Evolutionary conservation across 1,140 invertebrate genomes (phyloP).

Genomic region (Bombus affinis): DNA sequence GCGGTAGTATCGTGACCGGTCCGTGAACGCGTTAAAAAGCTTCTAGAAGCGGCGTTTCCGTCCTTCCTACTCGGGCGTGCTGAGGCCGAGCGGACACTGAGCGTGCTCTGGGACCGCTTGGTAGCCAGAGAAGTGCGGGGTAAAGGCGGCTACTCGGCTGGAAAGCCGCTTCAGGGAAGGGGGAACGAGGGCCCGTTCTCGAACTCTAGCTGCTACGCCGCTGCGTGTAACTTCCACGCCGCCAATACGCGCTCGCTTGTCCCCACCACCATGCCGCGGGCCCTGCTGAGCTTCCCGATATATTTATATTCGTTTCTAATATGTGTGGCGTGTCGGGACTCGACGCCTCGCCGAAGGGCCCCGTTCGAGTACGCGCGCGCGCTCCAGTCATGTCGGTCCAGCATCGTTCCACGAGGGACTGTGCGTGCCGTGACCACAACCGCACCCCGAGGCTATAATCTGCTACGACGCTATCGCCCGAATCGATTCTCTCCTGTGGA

Average conservation of each 20-base stretch:
- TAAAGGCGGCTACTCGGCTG: not conserved
- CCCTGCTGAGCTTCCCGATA: constrained; percentile 65
- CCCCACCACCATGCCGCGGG: constrained; percentile 32
- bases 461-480: constrained; percentile 1
- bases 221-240: constrained; percentile 62
- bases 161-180: constrained; percentile 43
- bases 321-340: constrained; percentile 68
- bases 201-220: constrained; percentile 39
- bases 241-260: constrained; percentile 59
- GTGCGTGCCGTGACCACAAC: constrained; percentile 39
- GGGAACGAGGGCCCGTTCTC: constrained; percentile 42
- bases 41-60: constrained; percentile 43
- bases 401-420: constrained; percentile 23
- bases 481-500: not conserved
- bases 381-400: constrained; percentile 23
- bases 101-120: constrained; percentile 56
- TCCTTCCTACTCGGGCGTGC: constrained; percentile 61
- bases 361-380: constrained; percentile 37
- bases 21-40: constrained; percentile 35
- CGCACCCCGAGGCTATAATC: constrained; percentile 33
- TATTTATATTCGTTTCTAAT: constrained; percentile 79
- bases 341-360: constrained; percentile 58
- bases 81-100: constrained; percentile 72
- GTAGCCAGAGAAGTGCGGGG: constrained; percentile 54
- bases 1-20: not conserved